Evolutionary conservation across 2,113 vertebrate species (phyloP).

Genomic region (Menidia beryllina): DNA sequence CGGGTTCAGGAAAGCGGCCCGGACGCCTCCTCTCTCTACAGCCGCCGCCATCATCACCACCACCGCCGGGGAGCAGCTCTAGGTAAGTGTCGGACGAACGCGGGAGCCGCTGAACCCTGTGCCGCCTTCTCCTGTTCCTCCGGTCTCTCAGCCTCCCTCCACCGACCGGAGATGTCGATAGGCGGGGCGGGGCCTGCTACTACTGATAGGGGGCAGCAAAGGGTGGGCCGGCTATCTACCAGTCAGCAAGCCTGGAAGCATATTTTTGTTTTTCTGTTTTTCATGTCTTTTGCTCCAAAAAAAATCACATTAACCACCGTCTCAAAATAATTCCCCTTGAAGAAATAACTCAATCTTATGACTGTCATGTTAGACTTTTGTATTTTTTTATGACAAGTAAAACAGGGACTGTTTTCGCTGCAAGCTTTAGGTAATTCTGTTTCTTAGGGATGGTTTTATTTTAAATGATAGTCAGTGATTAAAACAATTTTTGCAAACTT

Average conservation of each 20-base stretch:
- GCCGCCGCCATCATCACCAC: conserved; percentile 85
- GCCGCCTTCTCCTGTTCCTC: conserved; percentile 56
- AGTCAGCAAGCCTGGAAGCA: not conserved
- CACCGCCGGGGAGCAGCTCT: conserved; percentile 75
- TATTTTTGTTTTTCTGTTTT: not conserved
- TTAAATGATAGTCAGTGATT: too few relatives aligned
- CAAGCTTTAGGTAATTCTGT: too few relatives aligned
- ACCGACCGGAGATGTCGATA: conserved; percentile 53
- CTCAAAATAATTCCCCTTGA: too few relatives aligned
- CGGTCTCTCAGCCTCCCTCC: conserved; percentile 55
- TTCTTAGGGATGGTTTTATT: too few relatives aligned
- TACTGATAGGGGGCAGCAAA: conserved; percentile 52
- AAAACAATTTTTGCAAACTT: too few relatives aligned
- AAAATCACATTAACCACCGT: too few relatives aligned
- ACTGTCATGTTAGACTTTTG: too few relatives aligned
- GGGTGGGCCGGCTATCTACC: conserved; percentile 32
- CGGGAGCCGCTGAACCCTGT: conserved; percentile 60
- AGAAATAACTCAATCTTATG: too few relatives aligned
- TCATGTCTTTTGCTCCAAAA: too few relatives aligned
- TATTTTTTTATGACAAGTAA: too few relatives aligned
- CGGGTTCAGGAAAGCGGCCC: conserved; percentile 84
- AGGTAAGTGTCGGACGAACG: conserved; percentile 74
- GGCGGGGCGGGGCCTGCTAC: conserved; percentile 63
- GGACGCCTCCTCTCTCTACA: conserved; percentile 83
- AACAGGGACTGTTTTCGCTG: too few relatives aligned